These are phyloP conservation scores for Ammospiza caudacuta DNA, from an alignment of 2,113 vertebrate genomes.

Conservation along the genomic window DNA sequence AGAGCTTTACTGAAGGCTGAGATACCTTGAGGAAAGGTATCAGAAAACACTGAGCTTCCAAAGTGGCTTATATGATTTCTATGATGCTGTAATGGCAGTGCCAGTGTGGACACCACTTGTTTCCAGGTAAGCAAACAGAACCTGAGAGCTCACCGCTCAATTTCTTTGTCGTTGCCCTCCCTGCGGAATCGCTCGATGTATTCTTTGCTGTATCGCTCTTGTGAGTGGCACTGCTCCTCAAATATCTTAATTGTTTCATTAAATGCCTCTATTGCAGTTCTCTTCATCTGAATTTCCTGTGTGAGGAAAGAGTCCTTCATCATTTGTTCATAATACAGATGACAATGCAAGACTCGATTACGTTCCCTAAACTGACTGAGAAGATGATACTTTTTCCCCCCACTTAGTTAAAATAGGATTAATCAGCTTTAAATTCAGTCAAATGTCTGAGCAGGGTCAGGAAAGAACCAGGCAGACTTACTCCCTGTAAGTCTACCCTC, in stretches of 20 bases:
- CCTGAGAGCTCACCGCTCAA: constrained; percentile 82
- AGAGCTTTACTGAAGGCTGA: not conserved
- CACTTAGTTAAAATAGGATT: not conserved
- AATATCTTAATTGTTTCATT: constrained; percentile 96
- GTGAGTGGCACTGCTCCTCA: constrained; percentile 92
- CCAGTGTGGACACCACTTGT: not conserved
- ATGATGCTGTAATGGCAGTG: not conserved
- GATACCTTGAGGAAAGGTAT: not conserved
- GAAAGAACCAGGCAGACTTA: not conserved
- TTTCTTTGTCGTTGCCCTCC: constrained; percentile 89
- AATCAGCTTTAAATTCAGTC: not conserved
- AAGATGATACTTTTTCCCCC: not conserved
- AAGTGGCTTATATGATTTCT: not conserved
- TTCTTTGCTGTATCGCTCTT: constrained; percentile 90
- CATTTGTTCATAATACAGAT: not conserved
- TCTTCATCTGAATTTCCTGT: constrained; percentile 97
- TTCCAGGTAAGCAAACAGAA: not conserved
- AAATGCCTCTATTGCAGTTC: constrained; percentile 92
- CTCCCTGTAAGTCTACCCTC: not conserved
- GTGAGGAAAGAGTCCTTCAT: not conserved
- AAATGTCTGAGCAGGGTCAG: not conserved
- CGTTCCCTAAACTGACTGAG: not conserved
- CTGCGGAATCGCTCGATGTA: constrained; percentile 88
- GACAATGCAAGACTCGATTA: not conserved
- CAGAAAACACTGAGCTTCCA: not conserved